Percentiles rank a stretch among this genome's conserved stretches.
These are phyloP conservation scores for Electrona antarctica DNA, from an alignment of 2,113 vertebrate species.

Conservation along the genomic window DNA sequence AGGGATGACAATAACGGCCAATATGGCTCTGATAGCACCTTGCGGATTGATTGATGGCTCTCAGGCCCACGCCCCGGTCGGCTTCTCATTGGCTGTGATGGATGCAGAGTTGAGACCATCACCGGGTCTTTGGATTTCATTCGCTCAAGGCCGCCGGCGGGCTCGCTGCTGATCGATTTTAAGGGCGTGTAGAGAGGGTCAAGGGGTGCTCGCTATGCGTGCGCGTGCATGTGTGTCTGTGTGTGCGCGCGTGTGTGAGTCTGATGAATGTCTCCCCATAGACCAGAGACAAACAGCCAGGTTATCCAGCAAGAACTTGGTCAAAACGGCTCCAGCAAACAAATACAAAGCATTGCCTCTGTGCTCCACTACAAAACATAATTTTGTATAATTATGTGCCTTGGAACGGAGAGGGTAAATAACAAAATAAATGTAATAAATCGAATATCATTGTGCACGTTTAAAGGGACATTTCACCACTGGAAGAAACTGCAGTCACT, in stretches of 20 bases:
- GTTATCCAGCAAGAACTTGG: conserved; percentile 29
- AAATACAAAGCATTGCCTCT: not conserved
- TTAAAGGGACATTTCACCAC: no score
- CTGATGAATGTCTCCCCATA: conserved; percentile 44
- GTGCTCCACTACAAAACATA: not conserved
- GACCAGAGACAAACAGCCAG: conserved; percentile 32
- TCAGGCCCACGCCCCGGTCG: conserved; percentile 54
- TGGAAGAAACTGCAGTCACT: no score
- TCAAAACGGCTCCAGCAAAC: conserved; percentile 18
- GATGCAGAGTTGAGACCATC: conserved; percentile 67
- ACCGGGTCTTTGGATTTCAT: conserved; percentile 74
- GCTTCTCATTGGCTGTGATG: conserved; percentile 63
- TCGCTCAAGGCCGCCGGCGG: conserved; percentile 67
- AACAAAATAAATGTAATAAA: no score
- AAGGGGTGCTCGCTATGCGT: conserved; percentile 5
- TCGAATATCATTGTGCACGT: no score
- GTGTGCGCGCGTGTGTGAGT: conserved; percentile 9
- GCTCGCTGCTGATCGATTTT: conserved; percentile 71
- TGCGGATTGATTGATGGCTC: conserved; percentile 62
- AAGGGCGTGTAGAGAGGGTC: conserved; percentile 46
- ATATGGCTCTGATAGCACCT: conserved; percentile 46
- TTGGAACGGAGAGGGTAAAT: no score
- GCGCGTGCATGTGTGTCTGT: conserved; percentile 16
- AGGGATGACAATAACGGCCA: conserved; percentile 46
- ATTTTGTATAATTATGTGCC: not conserved